Conservation (phyloP, 2,888 invertebrate species). For the Volucella inanis region DNA sequence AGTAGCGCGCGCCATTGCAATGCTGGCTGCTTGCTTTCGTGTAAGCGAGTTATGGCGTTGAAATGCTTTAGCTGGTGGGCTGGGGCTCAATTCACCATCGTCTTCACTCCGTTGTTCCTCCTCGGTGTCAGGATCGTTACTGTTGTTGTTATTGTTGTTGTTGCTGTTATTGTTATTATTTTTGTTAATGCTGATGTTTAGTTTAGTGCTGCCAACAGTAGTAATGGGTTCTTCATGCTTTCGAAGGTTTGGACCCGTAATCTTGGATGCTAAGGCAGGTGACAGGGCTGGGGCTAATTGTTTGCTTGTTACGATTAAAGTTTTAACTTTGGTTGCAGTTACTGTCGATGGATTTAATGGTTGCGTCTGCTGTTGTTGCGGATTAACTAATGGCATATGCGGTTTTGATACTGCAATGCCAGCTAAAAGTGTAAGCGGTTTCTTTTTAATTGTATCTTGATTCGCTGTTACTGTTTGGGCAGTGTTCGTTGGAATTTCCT, state of each 20-base stretch:
- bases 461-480: constrained; percentile 83
- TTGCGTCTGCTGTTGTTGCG: constrained; percentile 56
- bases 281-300: constrained; percentile 60
- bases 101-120: constrained; percentile 82
- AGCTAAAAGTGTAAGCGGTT: constrained; percentile 76
- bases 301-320: constrained; percentile 65
- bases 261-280: constrained; percentile 54
- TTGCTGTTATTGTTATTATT: constrained; percentile 64
- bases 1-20: constrained; percentile 85
- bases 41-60: constrained; percentile 87
- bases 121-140: constrained; percentile 77
- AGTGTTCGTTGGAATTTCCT: constrained; percentile 84
- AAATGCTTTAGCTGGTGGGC: constrained; percentile 84
- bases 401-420: constrained; percentile 76
- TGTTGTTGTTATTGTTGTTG: constrained; percentile 66
- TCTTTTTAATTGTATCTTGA: constrained; percentile 82
- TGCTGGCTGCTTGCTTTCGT: constrained; percentile 86
- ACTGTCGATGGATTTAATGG: constrained; percentile 69
- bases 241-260: constrained; percentile 47
- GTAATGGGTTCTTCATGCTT: constrained; percentile 70
- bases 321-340: constrained; percentile 64
- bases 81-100: constrained; percentile 83
- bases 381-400: constrained; percentile 77
- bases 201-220: constrained; percentile 64
- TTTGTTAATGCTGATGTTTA: constrained; percentile 59